phyloP scores from a whole-genome alignment of 2,888 invertebrate species.

The Thymelicus acteon region DNA sequence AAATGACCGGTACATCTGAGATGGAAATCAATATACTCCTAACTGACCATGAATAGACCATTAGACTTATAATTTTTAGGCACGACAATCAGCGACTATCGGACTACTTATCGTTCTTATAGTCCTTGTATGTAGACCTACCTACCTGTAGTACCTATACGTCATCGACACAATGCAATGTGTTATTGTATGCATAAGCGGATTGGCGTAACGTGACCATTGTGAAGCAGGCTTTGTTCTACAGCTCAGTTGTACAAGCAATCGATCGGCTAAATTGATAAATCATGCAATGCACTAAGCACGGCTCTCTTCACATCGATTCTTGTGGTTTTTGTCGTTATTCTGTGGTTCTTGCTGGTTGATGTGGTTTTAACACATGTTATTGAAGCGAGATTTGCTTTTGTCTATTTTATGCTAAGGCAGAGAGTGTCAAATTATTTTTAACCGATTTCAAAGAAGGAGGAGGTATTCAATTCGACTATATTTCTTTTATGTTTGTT shows the following conservation, averaged over 20 bases:
- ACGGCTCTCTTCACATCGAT: slow-evolving; percentile 8
- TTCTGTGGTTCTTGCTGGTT: background rate
- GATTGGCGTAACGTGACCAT: slow-evolving; percentile 53
- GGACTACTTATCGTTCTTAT: background rate
- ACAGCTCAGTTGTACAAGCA: slow-evolving; percentile 49
- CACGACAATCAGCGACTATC: slow-evolving; percentile 8
- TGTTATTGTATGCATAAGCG: slow-evolving; percentile 53
- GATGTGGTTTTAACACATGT: background rate
- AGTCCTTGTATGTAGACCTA: slow-evolving; percentile 14
- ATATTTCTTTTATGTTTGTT: no score
- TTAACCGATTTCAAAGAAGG: no score
- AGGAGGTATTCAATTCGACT: no score
- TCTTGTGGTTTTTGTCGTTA: no score
- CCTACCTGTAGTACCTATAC: slow-evolving; percentile 18
- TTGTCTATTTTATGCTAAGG: no score
- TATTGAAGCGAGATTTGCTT: no score
- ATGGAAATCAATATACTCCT: no score
- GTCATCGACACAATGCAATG: slow-evolving; percentile 50
- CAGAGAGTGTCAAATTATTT: no score
- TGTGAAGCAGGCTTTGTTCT: slow-evolving; percentile 49
- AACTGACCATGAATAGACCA: no score
- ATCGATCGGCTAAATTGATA: slow-evolving; percentile 43
- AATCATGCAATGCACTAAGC: slow-evolving; percentile 34
- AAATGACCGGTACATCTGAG: no score
- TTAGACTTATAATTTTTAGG: no score